Evolutionary conservation across 2,888 invertebrate genomes (phyloP), one percentile per base, ranked within the genome.

Genomic region (Syritta pipiens): DNA sequence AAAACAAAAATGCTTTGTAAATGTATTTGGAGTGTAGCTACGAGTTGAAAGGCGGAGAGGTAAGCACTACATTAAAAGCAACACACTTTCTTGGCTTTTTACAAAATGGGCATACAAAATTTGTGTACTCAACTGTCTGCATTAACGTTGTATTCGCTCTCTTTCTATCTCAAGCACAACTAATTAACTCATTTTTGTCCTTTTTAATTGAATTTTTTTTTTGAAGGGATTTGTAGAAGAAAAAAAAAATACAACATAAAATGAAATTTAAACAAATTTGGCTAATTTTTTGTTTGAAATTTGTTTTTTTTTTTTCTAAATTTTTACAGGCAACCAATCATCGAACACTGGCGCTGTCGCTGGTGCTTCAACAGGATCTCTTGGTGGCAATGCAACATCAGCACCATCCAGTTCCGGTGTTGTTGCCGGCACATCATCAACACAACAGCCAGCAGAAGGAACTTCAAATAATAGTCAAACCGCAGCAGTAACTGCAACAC

Each of bases 301-400:
- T 37, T 20, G 4, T 7, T 24, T 19, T 17, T 37, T n/a, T 46
- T 37, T 30, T 24, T 28, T 57, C 28, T 6, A 44, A 42, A 55
- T 60, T 19, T 28, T 74, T 60, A 7, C 67, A 83, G 83, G 83
- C 81, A 83, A 84, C 81, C 84, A 84, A 81, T 81, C 83, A 72
- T 82, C 82, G 76, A 81, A 74, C 53, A 55, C 51, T 76, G 82
- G 81, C n/a, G n/a, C n/a, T 10, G 82, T 53, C 37, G 83, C 71
- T 12, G 69, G 65, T 57, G 82, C 81, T 28, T 77, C 81, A 71
- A 62, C 49, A 26, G 57, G 81, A 68, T 57, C 82, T 40, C 74
- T 81, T 69, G 81, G 81, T 32, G 83, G 81, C 53, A 76, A 68
- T 46, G 68, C 81, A 32, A 46, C 67, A 59, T 74, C 82, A 32